Base-by-base conservation (phyloP, 2,888 invertebrate genomes). In the Drosophila maculinotata region DNA sequence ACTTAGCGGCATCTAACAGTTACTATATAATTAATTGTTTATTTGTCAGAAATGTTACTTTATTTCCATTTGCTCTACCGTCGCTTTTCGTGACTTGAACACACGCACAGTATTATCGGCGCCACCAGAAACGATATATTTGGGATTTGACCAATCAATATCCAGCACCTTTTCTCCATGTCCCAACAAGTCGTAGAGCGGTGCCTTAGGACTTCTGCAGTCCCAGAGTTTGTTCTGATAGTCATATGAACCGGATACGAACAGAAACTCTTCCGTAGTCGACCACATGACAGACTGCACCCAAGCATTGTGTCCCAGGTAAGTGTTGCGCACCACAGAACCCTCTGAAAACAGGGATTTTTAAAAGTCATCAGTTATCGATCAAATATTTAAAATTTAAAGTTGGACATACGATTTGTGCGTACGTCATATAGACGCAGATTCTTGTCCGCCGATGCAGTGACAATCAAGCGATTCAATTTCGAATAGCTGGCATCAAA, bases 191-290 rank as follows among this genome's bases (percentile, higher is more conserved):
- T 99, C 97, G 90, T 96, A 99, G 0, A 99, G 92, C 0, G 99
- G 96, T 0, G 97, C 97, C 89, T 96, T 96, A 0, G 97, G 95
- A 90, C 98, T 97, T 90, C 98, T 94, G 3, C 95, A 95, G 91
- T 99, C 99, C 99, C 99, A 99, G 45, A 99, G 92, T 92, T 99
- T 99, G 63, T 98, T 95, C 66, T 95, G 93, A 73, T 95, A 94
- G 89, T 99, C 99, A 89, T 98, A 97, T 0, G 97, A 96, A 1
- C 97, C 98, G 0, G 98, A 98, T 17, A 99, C 93, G 91, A 99
- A 99, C 10, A 97, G 92, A 79, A 97, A 93, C 83, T 97, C 95
- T 66, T 96, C 93, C 0, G 94, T 94, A 17, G 93, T 94, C 0
- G 97, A 97, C 99, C 99, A 99, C 71, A 94, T 93, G 0, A 99